phyloP scores from a whole-genome alignment of 92 coral and sea anemone genomes.

The Nematostella vectensis region DNA sequence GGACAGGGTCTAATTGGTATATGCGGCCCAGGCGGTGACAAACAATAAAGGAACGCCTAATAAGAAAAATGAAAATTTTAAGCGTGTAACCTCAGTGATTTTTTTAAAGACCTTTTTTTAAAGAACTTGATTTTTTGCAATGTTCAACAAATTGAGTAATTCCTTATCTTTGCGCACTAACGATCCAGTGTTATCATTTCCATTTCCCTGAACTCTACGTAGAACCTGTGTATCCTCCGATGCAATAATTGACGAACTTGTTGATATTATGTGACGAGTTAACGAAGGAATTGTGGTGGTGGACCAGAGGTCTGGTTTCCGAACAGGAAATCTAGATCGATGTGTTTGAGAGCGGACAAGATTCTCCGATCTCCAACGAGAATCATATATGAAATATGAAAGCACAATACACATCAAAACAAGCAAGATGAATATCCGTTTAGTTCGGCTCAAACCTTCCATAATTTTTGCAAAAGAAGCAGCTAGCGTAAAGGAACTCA shows the following conservation, averaged over 20 bases:
- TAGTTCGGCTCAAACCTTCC: slow-evolving; percentile 40
- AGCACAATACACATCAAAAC: slow-evolving; percentile 21
- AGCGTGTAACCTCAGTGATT: too few relatives aligned
- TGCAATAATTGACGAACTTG: background rate
- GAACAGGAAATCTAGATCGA: background rate
- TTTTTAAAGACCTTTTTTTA: too few relatives aligned
- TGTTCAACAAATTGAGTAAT: too few relatives aligned
- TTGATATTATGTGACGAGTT: background rate
- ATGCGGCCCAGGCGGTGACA: too few relatives aligned
- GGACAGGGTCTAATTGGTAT: too few relatives aligned
- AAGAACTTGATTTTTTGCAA: too few relatives aligned
- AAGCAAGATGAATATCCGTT: slow-evolving; percentile 39
- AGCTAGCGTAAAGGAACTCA: slow-evolving; percentile 7
- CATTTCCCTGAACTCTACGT: background rate
- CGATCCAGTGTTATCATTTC: background rate
- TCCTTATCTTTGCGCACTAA: background rate
- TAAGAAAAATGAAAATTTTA: too few relatives aligned
- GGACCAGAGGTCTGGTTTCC: background rate
- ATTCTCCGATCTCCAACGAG: slow-evolving; percentile 17
- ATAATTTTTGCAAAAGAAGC: slow-evolving; percentile 23
- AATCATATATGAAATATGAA: slow-evolving; percentile 33
- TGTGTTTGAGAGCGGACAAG: slow-evolving; percentile 1
- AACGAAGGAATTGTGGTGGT: background rate
- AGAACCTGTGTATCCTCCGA: background rate
- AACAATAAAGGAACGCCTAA: too few relatives aligned